These are phyloP conservation scores for Melanargia galathea DNA, from an alignment of 2,888 invertebrate species.

Conservation along the genomic window DNA sequence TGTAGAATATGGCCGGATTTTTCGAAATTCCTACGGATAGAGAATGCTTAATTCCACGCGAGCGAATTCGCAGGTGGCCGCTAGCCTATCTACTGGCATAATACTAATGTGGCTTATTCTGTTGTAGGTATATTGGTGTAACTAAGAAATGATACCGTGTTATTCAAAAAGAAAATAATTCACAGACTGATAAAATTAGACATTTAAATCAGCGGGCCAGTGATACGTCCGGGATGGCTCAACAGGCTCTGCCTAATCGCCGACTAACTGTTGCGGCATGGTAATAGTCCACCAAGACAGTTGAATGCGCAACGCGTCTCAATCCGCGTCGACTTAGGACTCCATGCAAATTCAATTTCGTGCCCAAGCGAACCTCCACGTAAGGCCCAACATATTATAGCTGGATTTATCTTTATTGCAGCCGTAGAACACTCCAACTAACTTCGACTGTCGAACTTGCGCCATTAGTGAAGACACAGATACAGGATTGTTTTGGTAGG, in stretches of 20 bases:
- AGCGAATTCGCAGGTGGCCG: no score
- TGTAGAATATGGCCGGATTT: no score
- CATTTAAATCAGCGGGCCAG: slow-evolving; percentile 34
- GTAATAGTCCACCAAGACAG: slow-evolving; percentile 70
- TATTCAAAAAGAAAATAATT: not conserved
- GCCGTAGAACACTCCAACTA: slow-evolving; percentile 80
- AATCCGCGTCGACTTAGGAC: slow-evolving; percentile 78
- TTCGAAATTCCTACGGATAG: no score
- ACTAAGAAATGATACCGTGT: no score
- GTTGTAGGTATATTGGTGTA: no score
- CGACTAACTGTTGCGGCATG: slow-evolving; percentile 62
- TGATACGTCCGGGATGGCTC: slow-evolving; percentile 46
- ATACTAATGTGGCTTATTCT: no score
- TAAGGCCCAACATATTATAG: slow-evolving; percentile 81
- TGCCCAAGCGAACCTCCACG: slow-evolving; percentile 77
- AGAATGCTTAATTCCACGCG: no score
- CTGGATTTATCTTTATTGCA: slow-evolving; percentile 82
- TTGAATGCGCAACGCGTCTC: slow-evolving; percentile 62
- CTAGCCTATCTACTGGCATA: no score
- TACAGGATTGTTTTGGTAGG: slow-evolving; percentile 80
- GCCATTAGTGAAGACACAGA: slow-evolving; percentile 82
- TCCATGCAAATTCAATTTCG: slow-evolving; percentile 82
- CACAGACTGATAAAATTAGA: slow-evolving; percentile 35
- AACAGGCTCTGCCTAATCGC: slow-evolving; percentile 61
- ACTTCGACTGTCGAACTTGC: slow-evolving; percentile 81